Evolutionary conservation across 1,140 invertebrate species (phyloP).

Genomic region (Drosophila sproati): DNA sequence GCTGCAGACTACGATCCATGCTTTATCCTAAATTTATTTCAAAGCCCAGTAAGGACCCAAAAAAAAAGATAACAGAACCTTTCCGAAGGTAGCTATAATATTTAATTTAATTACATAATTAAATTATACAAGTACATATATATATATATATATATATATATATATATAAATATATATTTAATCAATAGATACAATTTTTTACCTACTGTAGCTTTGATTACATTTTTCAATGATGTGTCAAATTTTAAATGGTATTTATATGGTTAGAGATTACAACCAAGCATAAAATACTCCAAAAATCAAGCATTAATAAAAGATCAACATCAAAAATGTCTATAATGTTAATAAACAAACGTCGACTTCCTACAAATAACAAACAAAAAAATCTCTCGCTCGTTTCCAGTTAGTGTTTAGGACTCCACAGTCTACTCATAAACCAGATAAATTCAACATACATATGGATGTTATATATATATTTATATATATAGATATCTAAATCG

Average conservation of each 20-base stretch:
- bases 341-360: constrained; percentile 48
- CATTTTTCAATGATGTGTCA: constrained; percentile 82
- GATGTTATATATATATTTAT: not conserved
- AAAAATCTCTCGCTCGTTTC: constrained; percentile 26
- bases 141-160: not conserved
- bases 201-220: constrained; percentile 81
- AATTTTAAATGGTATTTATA: constrained; percentile 78
- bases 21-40: constrained; percentile 10
- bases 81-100: constrained; percentile 75
- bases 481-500: constrained; percentile 12
- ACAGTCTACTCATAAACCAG: constrained; percentile 38
- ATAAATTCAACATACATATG: constrained; percentile 40
- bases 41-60: constrained; percentile 57
- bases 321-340: constrained; percentile 30
- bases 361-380: constrained; percentile 62
- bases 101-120: constrained; percentile 46
- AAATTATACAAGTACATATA: constrained; percentile 59
- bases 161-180: constrained; percentile 40
- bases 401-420: constrained; percentile 34
- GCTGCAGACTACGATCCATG: constrained; percentile 12
- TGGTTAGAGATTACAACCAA: constrained; percentile 28
- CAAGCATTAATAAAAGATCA: constrained; percentile 47
- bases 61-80: constrained; percentile 56
- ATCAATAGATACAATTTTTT: constrained; percentile 77
- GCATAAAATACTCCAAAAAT: constrained; percentile 18